phyloP scores from a whole-genome alignment of 2,113 vertebrate species.

The Carollia perspicillata region DNA sequence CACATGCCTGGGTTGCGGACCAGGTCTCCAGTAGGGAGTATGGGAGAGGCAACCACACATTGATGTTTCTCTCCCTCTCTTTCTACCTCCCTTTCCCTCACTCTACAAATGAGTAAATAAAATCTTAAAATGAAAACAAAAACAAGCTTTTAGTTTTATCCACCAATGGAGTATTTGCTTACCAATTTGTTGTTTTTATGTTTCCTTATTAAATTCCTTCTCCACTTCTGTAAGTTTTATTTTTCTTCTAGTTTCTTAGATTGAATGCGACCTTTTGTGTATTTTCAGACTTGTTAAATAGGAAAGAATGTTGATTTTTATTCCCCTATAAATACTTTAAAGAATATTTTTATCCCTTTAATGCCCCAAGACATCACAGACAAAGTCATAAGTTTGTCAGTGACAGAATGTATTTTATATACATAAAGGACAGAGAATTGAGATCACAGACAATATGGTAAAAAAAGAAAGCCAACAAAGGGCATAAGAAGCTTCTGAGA shows the following conservation, averaged over 20 bases:
- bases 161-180: not conserved
- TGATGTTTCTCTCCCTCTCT: no score
- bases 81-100: no score
- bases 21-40: no score
- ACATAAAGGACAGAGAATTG: not conserved
- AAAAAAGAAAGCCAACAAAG: not conserved
- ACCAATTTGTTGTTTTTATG: not conserved
- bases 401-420: not conserved
- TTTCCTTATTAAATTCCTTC: not conserved
- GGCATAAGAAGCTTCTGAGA: not conserved
- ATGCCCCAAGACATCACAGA: not conserved
- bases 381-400: not conserved
- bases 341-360: not conserved
- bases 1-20: no score
- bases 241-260: not conserved
- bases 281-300: not conserved
- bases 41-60: no score
- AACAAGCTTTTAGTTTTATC: not conserved
- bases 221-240: not conserved
- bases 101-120: no score
- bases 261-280: not conserved
- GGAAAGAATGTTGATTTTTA: not conserved
- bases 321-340: not conserved
- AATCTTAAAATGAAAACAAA: not conserved
- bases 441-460: not conserved